Evolutionary conservation across 1,140 invertebrate species (phyloP).

Genomic region (Magallana ariakensis): DNA sequence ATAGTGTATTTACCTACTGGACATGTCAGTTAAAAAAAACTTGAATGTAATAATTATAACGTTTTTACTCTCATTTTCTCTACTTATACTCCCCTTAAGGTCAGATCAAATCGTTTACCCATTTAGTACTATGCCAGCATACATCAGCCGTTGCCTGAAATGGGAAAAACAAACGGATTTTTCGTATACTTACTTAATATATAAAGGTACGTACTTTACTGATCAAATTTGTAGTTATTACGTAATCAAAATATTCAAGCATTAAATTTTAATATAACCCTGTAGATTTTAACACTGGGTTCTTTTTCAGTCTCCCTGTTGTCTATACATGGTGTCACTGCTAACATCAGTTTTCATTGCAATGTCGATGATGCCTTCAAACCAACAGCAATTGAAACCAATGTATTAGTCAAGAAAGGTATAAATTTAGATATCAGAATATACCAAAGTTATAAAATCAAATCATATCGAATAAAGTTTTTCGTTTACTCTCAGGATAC

Average conservation of each 20-base stretch:
- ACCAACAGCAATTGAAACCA: neutral
- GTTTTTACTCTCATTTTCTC: neutral
- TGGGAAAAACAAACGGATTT: constrained; percentile 45
- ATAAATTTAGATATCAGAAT: no score
- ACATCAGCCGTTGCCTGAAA: constrained; percentile 39
- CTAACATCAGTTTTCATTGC: neutral
- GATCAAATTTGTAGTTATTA: neutral
- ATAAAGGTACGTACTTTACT: constrained; percentile 18
- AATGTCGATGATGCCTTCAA: neutral
- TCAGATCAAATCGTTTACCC: constrained; percentile 15
- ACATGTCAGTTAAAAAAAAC: no score
- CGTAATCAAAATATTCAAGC: no score
- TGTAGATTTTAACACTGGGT: neutral
- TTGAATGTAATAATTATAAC: no score
- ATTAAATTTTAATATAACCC: no score
- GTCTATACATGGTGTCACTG: neutral
- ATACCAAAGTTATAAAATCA: no score
- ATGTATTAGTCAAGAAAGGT: constrained; percentile 9
- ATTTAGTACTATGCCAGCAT: neutral
- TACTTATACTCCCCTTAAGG: neutral
- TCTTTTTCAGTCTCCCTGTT: no score
- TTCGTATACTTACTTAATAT: constrained; percentile 32
- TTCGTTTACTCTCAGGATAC: neutral
- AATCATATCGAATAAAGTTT: no score
- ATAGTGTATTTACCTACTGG: no score